These are phyloP conservation scores for Peromyscus nudipes DNA, from an alignment of 2,797 vertebrate genomes.

Conservation along the genomic window DNA sequence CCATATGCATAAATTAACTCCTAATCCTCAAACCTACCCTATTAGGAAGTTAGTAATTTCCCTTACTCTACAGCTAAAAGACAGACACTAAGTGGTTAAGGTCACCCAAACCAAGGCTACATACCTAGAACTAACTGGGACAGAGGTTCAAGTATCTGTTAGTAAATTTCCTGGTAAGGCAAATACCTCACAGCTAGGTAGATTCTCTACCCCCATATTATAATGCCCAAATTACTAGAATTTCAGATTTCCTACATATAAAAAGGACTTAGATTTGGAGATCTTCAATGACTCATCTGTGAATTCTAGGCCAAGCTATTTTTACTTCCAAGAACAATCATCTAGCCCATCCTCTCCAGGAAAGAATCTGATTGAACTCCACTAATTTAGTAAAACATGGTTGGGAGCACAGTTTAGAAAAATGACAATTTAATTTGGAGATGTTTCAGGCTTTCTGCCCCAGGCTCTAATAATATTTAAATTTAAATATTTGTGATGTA, in stretches of 20 bases:
- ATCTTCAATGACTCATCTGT: background rate
- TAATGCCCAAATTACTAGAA: constrained; percentile 19
- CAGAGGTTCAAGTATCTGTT: background rate
- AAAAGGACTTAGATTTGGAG: background rate
- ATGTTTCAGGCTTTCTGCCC: background rate
- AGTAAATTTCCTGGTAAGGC: background rate
- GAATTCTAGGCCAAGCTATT: background rate
- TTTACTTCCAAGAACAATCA: constrained; percentile 24
- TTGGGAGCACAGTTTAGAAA: background rate
- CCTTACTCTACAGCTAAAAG: background rate
- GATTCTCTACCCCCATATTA: background rate
- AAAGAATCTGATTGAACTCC: background rate
- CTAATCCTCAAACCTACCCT: background rate
- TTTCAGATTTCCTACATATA: constrained; percentile 35
- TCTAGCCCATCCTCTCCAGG: background rate
- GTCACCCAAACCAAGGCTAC: background rate
- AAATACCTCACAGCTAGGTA: background rate
- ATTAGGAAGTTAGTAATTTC: background rate
- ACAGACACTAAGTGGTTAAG: background rate
- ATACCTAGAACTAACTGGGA: background rate
- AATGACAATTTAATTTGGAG: background rate
- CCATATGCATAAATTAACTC: background rate
- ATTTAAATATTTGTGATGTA: constrained; percentile 37
- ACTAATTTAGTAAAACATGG: background rate
- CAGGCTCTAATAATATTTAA: constrained; percentile 10